These are phyloP conservation scores for Epirrita christyi DNA, from an alignment of 2,888 invertebrate species.

Conservation along the genomic window DNA sequence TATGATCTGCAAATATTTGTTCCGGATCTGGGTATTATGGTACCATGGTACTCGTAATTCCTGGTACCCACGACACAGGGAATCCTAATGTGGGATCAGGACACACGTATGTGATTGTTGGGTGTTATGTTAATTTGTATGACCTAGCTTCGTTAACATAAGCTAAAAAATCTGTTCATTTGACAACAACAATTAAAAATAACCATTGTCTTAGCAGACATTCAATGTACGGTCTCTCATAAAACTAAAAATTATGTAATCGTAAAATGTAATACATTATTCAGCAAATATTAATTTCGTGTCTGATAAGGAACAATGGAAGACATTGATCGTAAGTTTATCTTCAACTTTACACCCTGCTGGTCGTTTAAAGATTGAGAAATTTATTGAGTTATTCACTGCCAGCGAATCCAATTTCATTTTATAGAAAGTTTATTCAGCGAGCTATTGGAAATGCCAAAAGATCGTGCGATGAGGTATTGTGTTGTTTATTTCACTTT, in stretches of 20 bases:
- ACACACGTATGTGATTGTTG: too few relatives aligned
- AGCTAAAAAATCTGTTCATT: background rate
- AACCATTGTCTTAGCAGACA: too few relatives aligned
- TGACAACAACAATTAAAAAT: background rate
- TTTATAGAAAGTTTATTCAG: slow-evolving; percentile 1
- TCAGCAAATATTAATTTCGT: background rate
- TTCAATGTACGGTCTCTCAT: too few relatives aligned
- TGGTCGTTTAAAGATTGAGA: background rate
- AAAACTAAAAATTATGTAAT: too few relatives aligned
- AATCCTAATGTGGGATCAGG: too few relatives aligned
- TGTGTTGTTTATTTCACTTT: background rate
- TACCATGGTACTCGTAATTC: too few relatives aligned
- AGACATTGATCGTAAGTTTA: background rate
- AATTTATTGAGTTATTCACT: slow-evolving; percentile 9
- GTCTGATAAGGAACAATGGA: background rate
- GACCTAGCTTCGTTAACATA: slow-evolving; percentile 1
- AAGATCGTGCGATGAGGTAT: background rate
- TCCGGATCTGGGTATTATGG: too few relatives aligned
- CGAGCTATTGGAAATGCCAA: background rate
- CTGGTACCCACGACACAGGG: too few relatives aligned
- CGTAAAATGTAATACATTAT: too few relatives aligned
- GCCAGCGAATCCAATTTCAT: slow-evolving; percentile 3
- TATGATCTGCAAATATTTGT: too few relatives aligned
- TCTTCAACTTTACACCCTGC: slow-evolving; percentile 3
- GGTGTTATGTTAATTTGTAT: too few relatives aligned